Evolutionary conservation across 2,113 vertebrate genomes (phyloP).

Genomic region (Zapornia atra): DNA sequence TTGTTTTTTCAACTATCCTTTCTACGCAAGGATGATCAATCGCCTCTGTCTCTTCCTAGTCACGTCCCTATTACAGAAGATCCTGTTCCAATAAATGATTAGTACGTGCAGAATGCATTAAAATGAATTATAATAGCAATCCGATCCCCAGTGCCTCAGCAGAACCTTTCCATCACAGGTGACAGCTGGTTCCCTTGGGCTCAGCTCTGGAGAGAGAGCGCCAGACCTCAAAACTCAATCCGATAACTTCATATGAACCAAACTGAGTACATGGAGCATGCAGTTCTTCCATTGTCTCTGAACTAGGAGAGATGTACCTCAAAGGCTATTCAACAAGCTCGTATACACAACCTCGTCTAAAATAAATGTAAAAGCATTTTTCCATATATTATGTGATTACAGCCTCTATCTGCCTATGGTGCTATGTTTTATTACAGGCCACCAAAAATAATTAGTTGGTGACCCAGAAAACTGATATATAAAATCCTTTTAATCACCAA

Average conservation of each 20-base stretch:
- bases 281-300: neutral
- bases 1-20: slow-evolving; percentile 33
- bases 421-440: slow-evolving; percentile 74
- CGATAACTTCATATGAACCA: slow-evolving; percentile 30
- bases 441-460: slow-evolving; percentile 82
- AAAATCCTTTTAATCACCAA: slow-evolving; percentile 84
- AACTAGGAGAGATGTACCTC: neutral
- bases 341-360: slow-evolving; percentile 4
- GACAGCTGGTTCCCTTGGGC: slow-evolving; percentile 47
- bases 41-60: slow-evolving; percentile 11
- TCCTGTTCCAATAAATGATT: slow-evolving; percentile 66
- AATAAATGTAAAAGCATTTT: slow-evolving; percentile 35
- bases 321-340: slow-evolving; percentile 20
- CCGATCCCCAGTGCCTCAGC: neutral
- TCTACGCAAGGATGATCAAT: slow-evolving; percentile 41
- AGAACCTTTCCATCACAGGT: slow-evolving; percentile 60
- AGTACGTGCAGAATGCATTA: slow-evolving; percentile 54
- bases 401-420: slow-evolving; percentile 58
- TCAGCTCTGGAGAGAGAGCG: neutral
- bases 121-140: slow-evolving; percentile 66
- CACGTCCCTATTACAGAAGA: slow-evolving; percentile 55
- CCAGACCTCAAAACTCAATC: slow-evolving; percentile 41
- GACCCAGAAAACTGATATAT: slow-evolving; percentile 82
- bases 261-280: rapidly evolving
- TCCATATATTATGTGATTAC: slow-evolving; percentile 63